Evolutionary conservation across 2,797 vertebrate genomes (phyloP), one percentile per base, ranked within the genome.

Genomic region (Gobio occitaniae): DNA sequence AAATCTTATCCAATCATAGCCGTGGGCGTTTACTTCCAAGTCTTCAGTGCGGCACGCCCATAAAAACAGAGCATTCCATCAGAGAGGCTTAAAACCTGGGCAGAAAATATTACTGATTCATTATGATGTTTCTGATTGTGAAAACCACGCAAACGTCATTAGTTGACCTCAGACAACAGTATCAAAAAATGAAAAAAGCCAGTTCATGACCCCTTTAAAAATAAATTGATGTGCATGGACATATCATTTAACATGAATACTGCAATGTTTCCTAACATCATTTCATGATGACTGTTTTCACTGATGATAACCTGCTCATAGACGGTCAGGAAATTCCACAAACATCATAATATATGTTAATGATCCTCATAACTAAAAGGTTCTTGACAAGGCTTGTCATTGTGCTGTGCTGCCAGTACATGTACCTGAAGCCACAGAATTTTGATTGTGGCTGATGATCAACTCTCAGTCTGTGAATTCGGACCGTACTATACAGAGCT

Each of bases 401-500:
- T 72, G 80, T 82, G 2, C n/a, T 63, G 6, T 15, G 25, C 13
- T 69, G 7, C 8, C 36, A 11, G 0, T 32, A 4, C 9, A 32
- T 21, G 6, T 4, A 7, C 17, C 25, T 7, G 7, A 82, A 82
- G 16, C 80, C 80, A 72, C 56, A 82, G 6, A 0, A 82, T 82
- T n/a, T 50, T 82, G 80, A 48, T 7, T 82, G 7, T n/a, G 17
- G 25, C 17, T 82, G 38, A 61, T 72, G 17, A 19, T 82, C 17
- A 61, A 19, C 70, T 61, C 8, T 19, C 15, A 19, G 8, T 65
- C 29, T 82, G 44, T 6, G 3, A 41, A 13, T 32, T 25, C 15
- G 19, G 8, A 66, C 17, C 12, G 16, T 8, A 11, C 8, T 1
- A 17, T 32, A 13, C 61, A 77, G 32, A 54, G 8, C 48, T 76